phyloP scores from a whole-genome alignment of 2,797 vertebrate species.

The Cygnus olor region DNA sequence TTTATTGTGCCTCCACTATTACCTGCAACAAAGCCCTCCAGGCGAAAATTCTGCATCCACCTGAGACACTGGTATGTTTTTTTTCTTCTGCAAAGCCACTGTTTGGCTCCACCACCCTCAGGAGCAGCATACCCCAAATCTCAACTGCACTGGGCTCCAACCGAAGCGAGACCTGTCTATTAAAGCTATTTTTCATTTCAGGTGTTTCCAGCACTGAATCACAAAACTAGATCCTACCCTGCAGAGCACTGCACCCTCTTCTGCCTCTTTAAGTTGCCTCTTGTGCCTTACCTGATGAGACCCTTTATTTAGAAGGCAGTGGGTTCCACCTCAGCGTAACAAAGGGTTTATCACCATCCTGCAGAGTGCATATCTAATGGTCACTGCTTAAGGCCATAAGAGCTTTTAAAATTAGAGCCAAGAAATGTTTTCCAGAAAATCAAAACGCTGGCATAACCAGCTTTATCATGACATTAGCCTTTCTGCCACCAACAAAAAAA shows the following conservation, averaged over 20 bases:
- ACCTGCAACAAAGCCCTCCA: not conserved
- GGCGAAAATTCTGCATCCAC: not conserved
- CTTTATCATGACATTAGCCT: not conserved
- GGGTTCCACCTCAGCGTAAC: not conserved
- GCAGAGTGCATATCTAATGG: not conserved
- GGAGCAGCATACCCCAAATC: not conserved
- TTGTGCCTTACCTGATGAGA: not conserved
- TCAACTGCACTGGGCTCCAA: rapidly evolving
- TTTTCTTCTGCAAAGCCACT: not conserved
- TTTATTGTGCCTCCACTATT: not conserved
- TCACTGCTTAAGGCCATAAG: not conserved
- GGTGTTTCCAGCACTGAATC: not conserved
- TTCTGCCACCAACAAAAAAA: not conserved
- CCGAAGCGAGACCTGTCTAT: rapidly evolving
- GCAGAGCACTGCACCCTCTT: not conserved
- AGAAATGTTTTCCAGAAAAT: not conserved
- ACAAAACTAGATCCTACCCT: not conserved
- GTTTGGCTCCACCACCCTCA: rapidly evolving
- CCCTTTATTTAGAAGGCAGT: not conserved
- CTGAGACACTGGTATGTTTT: not conserved
- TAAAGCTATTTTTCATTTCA: not conserved
- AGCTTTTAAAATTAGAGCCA: not conserved
- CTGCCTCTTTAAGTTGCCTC: not conserved
- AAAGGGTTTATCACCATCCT: not conserved
- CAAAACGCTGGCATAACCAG: not conserved